A percentile compares a stretch with the other conserved stretches of the same genome.
phyloP scores from a whole-genome alignment of 2,797 vertebrate species.

The Lithobates sylvaticus region DNA sequence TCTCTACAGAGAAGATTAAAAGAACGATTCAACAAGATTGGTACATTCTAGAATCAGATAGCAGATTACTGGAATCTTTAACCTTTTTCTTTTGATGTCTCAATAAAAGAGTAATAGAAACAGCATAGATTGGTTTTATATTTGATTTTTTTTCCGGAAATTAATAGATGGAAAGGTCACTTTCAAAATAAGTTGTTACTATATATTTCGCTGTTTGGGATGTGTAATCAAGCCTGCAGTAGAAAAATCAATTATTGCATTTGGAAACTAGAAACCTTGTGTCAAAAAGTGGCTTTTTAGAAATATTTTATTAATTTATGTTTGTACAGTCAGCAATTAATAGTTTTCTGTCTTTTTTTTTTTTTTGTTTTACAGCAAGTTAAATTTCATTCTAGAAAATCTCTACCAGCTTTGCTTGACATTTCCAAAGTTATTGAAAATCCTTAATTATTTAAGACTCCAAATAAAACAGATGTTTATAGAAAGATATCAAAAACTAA shows the following conservation, averaged over 20 bases:
- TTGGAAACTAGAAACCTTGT: background rate
- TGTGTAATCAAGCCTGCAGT: conserved; percentile 42
- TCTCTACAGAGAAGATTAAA: conserved; percentile 59
- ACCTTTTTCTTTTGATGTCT: conserved; percentile 59
- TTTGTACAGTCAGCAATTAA: background rate
- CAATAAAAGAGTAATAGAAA: conserved; percentile 58
- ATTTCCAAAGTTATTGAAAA: conserved; percentile 2
- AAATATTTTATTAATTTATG: conserved; percentile 16
- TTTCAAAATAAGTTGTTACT: conserved; percentile 60
- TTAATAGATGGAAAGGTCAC: conserved; percentile 60
- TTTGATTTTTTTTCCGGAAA: conserved; percentile 59
- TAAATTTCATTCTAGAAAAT: background rate
- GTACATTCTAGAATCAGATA: conserved; percentile 59
- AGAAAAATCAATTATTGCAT: conserved; percentile 54
- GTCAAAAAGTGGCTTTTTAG: background rate
- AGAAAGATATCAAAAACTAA: too few species aligned
- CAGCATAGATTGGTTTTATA: conserved; percentile 54
- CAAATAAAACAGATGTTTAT: too few species aligned
- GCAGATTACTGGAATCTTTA: conserved; percentile 59
- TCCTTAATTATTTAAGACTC: too few species aligned
- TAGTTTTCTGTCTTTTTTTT: background rate
- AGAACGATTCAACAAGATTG: conserved; percentile 58
- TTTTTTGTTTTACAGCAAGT: background rate
- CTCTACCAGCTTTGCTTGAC: background rate
- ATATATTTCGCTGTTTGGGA: conserved; percentile 35